Base-by-base conservation (phyloP, 2,797 vertebrate species). In the Cyprinodon diabolis region DNA sequence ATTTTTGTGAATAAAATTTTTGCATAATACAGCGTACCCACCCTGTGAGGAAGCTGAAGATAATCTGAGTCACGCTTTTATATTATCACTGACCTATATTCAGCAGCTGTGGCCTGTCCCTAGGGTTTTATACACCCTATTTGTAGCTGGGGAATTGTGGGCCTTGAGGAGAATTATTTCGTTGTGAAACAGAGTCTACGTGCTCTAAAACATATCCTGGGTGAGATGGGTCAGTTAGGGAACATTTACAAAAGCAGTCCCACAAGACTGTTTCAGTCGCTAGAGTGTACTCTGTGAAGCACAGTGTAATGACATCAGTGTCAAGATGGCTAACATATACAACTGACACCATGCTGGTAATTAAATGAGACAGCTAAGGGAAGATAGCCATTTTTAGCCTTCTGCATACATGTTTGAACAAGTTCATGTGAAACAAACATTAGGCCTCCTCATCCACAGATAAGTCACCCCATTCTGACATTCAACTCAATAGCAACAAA, bases 1-100 rank as follows among this genome's bases (percentile, higher is more conserved):
- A 68, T 67, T 23, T 4, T 23, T 30, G 47, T 5, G 23, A 74
- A 68, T 58, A 81, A 68, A 69, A 47, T 40, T 30, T 73, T 57
- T 45, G 66, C 66, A 43, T 54, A 47, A 47, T 60, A 30, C 37
- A 67, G 37, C 58, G 11, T 51, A 54, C 37, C 21, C 11, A 67
- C 23, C 75, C 11, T 30, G 19, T 77, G 72, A 51, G 51, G 82
- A 82, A 85, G 73, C 57, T 54, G 52, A 58, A 79, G 77, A 79
- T 82, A 77, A 76, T 81, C 73, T 74, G 79, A 86, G 55, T 90
- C 86, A 86, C 5, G 4, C 74, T 74, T 81, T 86, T 11, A 84
- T 90, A 79, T 86, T 74, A 84, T 86, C 75, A 69, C 87, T 88
- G 91, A 87, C 86, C 91, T 80, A 90, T 75, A 91, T 90, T 83